Percentiles rank a stretch among this genome's conserved stretches.
phyloP scores from a whole-genome alignment of 1,140 invertebrate species.

The Drosophila mayri region DNA sequence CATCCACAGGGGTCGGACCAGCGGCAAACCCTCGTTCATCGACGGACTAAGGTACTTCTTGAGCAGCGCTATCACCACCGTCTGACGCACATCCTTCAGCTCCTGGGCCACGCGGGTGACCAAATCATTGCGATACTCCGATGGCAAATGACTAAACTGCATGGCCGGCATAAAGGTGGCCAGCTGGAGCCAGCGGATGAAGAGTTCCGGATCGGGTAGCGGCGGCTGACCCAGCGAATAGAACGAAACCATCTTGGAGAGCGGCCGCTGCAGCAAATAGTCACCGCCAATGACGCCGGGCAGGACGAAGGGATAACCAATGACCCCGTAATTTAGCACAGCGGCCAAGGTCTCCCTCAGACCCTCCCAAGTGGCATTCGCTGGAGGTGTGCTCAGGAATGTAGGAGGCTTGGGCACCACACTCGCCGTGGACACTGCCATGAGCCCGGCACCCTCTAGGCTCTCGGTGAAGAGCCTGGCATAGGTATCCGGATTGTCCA shows the following conservation, averaged over 20 bases:
- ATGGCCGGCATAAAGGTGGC: slow-evolving; percentile 97
- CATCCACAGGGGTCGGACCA: slow-evolving; percentile 97
- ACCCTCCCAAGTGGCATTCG: slow-evolving; percentile 95
- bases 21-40: slow-evolving; percentile 91
- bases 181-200: slow-evolving; percentile 96
- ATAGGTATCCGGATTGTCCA: slow-evolving; percentile 93
- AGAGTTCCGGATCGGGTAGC: slow-evolving; percentile 94
- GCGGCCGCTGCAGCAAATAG: slow-evolving; percentile 68
- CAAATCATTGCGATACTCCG: slow-evolving; percentile 91
- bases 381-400: slow-evolving; percentile 94
- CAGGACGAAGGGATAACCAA: slow-evolving; percentile 96
- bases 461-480: slow-evolving; percentile 90
- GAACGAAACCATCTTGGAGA: slow-evolving; percentile 79
- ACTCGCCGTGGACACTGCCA: slow-evolving; percentile 94
- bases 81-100: slow-evolving; percentile 91
- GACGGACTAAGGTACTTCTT: slow-evolving; percentile 91
- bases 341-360: slow-evolving; percentile 89
- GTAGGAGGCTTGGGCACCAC: slow-evolving; percentile 92
- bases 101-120: slow-evolving; percentile 92
- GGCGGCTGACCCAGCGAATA: slow-evolving; percentile 75
- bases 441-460: slow-evolving; percentile 89
- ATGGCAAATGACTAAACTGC: slow-evolving; percentile 95
- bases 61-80: slow-evolving; percentile 90
- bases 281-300: slow-evolving; percentile 97
- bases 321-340: slow-evolving; percentile 92